Conservation (phyloP, 2,888 invertebrate species). For the Copidosoma aretas region DNA sequence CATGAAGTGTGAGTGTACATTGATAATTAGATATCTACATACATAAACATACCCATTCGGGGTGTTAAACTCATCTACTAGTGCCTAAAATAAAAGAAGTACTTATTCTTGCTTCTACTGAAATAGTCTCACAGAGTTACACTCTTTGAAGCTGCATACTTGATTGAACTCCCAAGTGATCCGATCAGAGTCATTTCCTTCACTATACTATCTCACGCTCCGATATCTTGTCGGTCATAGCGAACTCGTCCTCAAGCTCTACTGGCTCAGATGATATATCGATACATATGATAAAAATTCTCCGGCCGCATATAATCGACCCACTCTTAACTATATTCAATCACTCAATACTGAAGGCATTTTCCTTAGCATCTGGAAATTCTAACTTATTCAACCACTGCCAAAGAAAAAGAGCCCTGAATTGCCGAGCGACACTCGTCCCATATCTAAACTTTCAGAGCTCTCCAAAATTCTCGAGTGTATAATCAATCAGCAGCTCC, state of each 20-base stretch:
- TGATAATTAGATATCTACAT: no score
- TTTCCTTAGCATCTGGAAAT: not conserved
- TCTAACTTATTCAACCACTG: not conserved
- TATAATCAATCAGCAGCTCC: not conserved
- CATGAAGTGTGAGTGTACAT: no score
- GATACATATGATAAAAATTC: not conserved
- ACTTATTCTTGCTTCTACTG: no score
- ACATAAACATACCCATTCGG: no score
- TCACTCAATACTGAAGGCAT: not conserved
- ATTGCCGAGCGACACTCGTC: not conserved
- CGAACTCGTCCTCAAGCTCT: not conserved
- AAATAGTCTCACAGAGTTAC: no score
- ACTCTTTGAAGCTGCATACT: no score
- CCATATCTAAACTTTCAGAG: conserved; percentile 2
- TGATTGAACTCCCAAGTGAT: no score
- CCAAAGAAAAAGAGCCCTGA: not conserved
- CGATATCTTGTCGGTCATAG: not conserved
- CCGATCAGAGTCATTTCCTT: no score
- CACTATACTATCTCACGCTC: no score
- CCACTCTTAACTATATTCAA: not conserved
- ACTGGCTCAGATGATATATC: not conserved
- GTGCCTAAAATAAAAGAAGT: no score
- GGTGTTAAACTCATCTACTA: no score
- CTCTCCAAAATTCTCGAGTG: not conserved
- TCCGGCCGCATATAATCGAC: not conserved